Conservation (phyloP, 2,888 invertebrate genomes). For the Chaetoderma sp. region DNA sequence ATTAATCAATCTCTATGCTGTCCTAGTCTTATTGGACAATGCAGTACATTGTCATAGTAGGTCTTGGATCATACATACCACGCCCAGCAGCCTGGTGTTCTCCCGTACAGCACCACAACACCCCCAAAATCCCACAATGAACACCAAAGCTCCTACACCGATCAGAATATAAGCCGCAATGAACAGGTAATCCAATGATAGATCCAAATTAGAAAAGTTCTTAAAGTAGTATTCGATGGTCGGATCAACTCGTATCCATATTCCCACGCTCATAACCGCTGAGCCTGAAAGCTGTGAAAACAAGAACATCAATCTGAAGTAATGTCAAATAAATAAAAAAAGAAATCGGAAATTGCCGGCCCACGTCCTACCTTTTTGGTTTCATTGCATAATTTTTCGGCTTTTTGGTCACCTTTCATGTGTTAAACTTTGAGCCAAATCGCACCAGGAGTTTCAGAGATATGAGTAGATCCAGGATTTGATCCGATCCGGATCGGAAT, state of each 20-base stretch:
- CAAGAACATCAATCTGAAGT: too few relatives aligned
- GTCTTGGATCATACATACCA: constrained; percentile 66
- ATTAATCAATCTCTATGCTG: too few relatives aligned
- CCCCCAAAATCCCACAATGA: constrained; percentile 73
- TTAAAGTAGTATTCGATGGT: constrained; percentile 71
- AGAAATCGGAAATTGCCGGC: too few relatives aligned
- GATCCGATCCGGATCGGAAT: neutral
- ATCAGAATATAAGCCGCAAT: constrained; percentile 72
- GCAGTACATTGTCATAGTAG: too few relatives aligned
- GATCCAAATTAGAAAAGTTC: constrained; percentile 68
- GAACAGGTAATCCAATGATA: constrained; percentile 71
- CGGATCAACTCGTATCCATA: constrained; percentile 72
- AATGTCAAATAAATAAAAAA: too few relatives aligned
- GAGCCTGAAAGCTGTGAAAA: constrained; percentile 72
- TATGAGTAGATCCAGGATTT: too few relatives aligned
- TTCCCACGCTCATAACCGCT: constrained; percentile 72
- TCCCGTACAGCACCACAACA: constrained; percentile 74
- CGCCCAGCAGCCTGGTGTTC: constrained; percentile 70
- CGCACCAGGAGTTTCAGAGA: too few relatives aligned
- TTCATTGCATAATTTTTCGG: too few relatives aligned
- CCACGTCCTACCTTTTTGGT: too few relatives aligned
- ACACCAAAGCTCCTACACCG: constrained; percentile 72
- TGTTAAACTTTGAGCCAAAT: too few relatives aligned
- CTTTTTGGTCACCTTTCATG: too few relatives aligned
- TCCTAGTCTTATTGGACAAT: too few relatives aligned